These are phyloP conservation scores for Pectinophora gossypiella DNA, from an alignment of 1,140 invertebrate species.

Conservation along the genomic window DNA sequence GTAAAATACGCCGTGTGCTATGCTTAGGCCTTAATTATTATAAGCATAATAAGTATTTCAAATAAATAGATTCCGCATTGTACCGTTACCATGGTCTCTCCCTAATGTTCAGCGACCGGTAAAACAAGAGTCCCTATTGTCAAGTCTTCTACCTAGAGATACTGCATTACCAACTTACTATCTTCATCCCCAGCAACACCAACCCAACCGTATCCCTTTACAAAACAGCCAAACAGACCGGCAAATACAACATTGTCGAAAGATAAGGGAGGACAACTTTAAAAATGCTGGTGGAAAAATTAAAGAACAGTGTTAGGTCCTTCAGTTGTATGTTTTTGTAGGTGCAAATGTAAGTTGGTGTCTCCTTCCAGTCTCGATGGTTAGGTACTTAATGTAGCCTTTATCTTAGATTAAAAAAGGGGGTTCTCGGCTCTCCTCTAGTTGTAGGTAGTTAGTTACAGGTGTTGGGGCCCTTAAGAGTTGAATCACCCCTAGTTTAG, in stretches of 20 bases:
- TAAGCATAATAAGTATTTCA: too few species aligned
- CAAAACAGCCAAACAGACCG: not conserved
- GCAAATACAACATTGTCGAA: conserved; percentile 19
- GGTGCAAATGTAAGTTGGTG: conserved; percentile 17
- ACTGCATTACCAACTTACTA: conserved; percentile 20
- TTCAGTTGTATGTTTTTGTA: not conserved
- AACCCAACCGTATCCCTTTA: not conserved
- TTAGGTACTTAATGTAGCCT: conserved; percentile 66
- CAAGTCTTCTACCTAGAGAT: conserved; percentile 58
- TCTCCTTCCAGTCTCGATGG: conserved; percentile 38
- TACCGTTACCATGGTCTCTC: not conserved
- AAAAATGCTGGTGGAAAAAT: conserved; percentile 1
- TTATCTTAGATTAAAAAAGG: conserved; percentile 70
- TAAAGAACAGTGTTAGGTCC: not conserved
- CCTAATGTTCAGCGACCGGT: conserved; percentile 44
- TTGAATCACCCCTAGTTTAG: not conserved
- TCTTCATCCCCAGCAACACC: not conserved
- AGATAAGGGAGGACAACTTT: conserved; percentile 28
- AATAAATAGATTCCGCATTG: not conserved
- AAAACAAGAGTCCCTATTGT: conserved; percentile 67
- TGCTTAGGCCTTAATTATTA: too few species aligned
- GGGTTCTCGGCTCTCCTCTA: conserved; percentile 17
- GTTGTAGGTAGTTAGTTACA: conserved; percentile 6
- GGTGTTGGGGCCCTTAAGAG: conserved; percentile 6
- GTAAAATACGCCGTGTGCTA: too few species aligned